phyloP scores from a whole-genome alignment of 2,888 invertebrate species.

The Maniola hyperantus region DNA sequence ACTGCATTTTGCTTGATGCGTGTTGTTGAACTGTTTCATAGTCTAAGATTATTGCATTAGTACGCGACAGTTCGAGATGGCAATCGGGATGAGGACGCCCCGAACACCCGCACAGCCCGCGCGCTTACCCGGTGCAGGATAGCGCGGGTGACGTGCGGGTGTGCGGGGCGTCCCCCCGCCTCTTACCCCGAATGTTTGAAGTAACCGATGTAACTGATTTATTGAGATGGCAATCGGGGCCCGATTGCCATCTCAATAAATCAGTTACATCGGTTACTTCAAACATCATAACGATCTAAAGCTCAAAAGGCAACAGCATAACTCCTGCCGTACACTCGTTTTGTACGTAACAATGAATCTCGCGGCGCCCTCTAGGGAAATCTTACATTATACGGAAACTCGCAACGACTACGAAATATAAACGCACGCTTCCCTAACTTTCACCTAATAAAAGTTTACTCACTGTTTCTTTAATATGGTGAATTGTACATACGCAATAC shows the following conservation, averaged over 20 bases:
- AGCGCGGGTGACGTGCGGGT: too few relatives aligned
- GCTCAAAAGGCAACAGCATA: slow-evolving; percentile 24
- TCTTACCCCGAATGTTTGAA: too few relatives aligned
- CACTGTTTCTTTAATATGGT: slow-evolving; percentile 14
- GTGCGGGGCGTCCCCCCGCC: too few relatives aligned
- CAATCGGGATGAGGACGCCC: too few relatives aligned
- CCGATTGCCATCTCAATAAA: too few relatives aligned
- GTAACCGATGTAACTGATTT: too few relatives aligned
- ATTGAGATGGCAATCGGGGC: too few relatives aligned
- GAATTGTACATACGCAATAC: slow-evolving; percentile 8
- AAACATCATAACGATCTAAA: neutral
- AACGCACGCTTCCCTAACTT: slow-evolving; percentile 36
- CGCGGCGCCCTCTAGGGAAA: slow-evolving; percentile 43
- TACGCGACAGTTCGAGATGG: too few relatives aligned
- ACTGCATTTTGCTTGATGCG: neutral
- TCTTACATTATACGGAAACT: slow-evolving; percentile 46
- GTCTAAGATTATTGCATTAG: neutral
- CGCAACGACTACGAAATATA: slow-evolving; percentile 41
- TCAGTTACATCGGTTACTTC: too few relatives aligned
- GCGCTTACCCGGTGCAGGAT: too few relatives aligned
- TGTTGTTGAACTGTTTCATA: neutral
- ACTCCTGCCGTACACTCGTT: slow-evolving; percentile 38
- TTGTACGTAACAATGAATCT: slow-evolving; percentile 43
- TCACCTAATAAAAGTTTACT: slow-evolving; percentile 31
- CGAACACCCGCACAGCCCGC: too few relatives aligned